A percentile compares a stretch with the other conserved stretches of the same genome.
These are phyloP conservation scores for Poecilia gillii DNA, from an alignment of 2,797 vertebrate species.

Conservation along the genomic window DNA sequence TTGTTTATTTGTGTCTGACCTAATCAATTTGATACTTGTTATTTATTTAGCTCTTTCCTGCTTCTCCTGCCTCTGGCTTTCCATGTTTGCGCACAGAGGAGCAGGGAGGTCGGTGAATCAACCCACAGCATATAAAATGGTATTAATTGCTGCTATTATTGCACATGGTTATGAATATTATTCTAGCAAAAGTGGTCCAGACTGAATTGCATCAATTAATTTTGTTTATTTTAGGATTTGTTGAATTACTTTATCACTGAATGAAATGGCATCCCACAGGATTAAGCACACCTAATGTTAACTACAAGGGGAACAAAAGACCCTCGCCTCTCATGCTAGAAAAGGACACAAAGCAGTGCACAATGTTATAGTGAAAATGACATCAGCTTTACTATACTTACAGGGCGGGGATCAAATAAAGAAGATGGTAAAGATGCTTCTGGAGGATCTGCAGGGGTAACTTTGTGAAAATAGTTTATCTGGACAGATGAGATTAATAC, in stretches of 20 bases:
- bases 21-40: slow-evolving; percentile 1
- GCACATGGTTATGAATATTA: not conserved
- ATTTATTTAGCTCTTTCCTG: not conserved
- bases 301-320: not conserved
- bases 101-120: not conserved
- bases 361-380: not conserved
- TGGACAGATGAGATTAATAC: not conserved
- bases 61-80: not conserved
- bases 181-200: not conserved
- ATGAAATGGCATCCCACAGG: not conserved
- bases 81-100: not conserved
- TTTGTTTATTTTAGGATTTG: not conserved
- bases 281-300: not conserved
- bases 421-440: not conserved
- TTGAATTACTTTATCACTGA: not conserved
- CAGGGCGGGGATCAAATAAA: not conserved
- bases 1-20: not conserved
- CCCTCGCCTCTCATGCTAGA: not conserved
- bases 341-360: not conserved
- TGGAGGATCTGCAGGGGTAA: not conserved
- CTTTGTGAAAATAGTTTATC: not conserved
- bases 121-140: not conserved
- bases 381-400: not conserved
- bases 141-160: not conserved
- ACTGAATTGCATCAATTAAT: not conserved